Percentiles rank a stretch among this genome's conserved stretches.
Conservation (phyloP, 1,140 invertebrate species). For the Drosophila micromelanica region DNA sequence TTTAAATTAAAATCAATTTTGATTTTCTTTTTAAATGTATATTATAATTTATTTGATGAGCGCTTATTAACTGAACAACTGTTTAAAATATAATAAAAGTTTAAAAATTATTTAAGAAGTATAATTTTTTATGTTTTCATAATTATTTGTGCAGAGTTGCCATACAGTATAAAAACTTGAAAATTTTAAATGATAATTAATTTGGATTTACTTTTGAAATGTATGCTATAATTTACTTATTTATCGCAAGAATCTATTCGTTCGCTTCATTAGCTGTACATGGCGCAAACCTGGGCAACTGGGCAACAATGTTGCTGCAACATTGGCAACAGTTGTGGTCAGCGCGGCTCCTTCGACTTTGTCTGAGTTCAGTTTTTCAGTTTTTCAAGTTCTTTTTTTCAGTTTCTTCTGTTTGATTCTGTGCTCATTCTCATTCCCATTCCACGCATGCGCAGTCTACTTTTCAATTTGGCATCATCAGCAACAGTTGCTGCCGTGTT, state of each 20-base stretch:
- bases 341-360: background rate
- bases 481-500: constrained; percentile 29
- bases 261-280: constrained; percentile 71
- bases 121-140: too few species aligned
- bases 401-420: constrained; percentile 26
- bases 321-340: constrained; percentile 23
- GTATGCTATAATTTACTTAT: too few species aligned
- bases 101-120: too few species aligned
- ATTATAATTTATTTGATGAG: too few species aligned
- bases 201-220: too few species aligned
- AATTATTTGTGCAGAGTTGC: constrained; percentile 3
- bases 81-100: too few species aligned
- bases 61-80: too few species aligned
- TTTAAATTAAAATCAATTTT: too few species aligned
- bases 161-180: background rate
- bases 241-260: constrained; percentile 10
- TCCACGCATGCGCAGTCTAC: constrained; percentile 76
- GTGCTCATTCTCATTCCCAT: constrained; percentile 74
- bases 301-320: constrained; percentile 48
- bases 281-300: constrained; percentile 32
- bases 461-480: constrained; percentile 76
- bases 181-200: too few species aligned
- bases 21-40: too few species aligned
- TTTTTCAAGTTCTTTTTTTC: background rate
- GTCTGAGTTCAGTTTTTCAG: background rate